Percentiles rank a stretch among this genome's conserved stretches.
Conservation (phyloP, 1,140 invertebrate species). For the Apis mellifera region Amel_HAv3.1 CM009935.2:8470501-8471000, state of each 20-base stretch:
- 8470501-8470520: slow-evolving; percentile 25
- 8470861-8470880: slow-evolving; percentile 54
- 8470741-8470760: slow-evolving; percentile 12
- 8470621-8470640: slow-evolving; percentile 18
- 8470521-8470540: slow-evolving; percentile 17
- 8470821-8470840: slow-evolving; percentile 26
- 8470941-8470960: slow-evolving; percentile 41
- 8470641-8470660: background rate
- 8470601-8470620: slow-evolving; percentile 30
- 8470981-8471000: slow-evolving; percentile 80
- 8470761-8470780: background rate
- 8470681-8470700: slow-evolving; percentile 1
- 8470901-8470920: slow-evolving; percentile 43
- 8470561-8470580: slow-evolving; percentile 1
- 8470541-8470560: slow-evolving; percentile 13
- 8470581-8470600: slow-evolving; percentile 16
- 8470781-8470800: background rate
- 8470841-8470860: slow-evolving; percentile 71
- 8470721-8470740: slow-evolving; percentile 6
- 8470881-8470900: slow-evolving; percentile 42
- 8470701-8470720: background rate
- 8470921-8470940: background rate
- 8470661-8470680: slow-evolving; percentile 3
- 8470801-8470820: slow-evolving; percentile 14
- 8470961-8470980: slow-evolving; percentile 79